Conservation (phyloP, 2,888 invertebrate genomes). For the Protodeltote pygarga region DNA sequence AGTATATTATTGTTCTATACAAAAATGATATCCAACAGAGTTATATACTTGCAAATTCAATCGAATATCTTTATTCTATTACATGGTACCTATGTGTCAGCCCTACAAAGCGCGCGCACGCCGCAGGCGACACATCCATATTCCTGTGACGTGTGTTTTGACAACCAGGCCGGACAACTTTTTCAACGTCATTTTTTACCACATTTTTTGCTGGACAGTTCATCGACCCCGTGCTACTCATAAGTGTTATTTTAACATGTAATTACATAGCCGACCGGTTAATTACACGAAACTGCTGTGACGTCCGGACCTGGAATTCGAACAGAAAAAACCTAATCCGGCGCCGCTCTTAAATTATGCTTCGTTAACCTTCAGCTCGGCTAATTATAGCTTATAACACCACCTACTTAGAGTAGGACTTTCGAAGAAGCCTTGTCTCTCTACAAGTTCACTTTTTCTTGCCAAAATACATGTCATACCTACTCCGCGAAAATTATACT, state of each 20-base stretch:
- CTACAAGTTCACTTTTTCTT: constrained; percentile 69
- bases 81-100: constrained; percentile 33
- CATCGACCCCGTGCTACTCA: constrained; percentile 69
- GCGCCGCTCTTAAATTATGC: constrained; percentile 71
- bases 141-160: constrained; percentile 84
- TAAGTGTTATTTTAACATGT: constrained; percentile 77
- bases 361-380: constrained; percentile 68
- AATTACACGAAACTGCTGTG: constrained; percentile 79
- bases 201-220: constrained; percentile 61
- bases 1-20: no score
- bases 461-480: constrained; percentile 72
- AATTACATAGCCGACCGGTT: constrained; percentile 80
- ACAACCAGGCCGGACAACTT: constrained; percentile 70
- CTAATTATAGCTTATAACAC: constrained; percentile 57
- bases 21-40: no score
- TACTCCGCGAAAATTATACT: constrained; percentile 51
- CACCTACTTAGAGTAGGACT: constrained; percentile 53
- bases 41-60: neutral
- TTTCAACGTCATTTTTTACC: constrained; percentile 68
- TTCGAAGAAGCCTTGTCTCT: constrained; percentile 67
- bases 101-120: constrained; percentile 55
- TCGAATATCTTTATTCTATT: neutral
- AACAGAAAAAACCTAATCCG: constrained; percentile 72
- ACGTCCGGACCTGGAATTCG: constrained; percentile 64
- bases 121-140: constrained; percentile 80